These are phyloP conservation scores for Bombylius discolor DNA, from an alignment of 2,888 invertebrate genomes.

Conservation along the genomic window DNA sequence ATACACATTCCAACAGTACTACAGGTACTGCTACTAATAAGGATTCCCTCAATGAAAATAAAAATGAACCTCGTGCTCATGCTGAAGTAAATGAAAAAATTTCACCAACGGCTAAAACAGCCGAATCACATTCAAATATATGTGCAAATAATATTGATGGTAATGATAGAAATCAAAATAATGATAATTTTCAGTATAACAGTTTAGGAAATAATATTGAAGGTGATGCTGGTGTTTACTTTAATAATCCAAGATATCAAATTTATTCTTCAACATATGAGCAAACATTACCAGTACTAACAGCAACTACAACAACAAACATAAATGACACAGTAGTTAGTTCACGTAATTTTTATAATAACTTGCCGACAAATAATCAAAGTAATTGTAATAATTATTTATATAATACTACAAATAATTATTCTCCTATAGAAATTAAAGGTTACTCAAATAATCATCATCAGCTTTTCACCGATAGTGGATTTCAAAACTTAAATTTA, in stretches of 20 bases:
- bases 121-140: not conserved
- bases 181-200: not conserved
- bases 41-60: not conserved
- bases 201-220: not conserved
- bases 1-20: not conserved
- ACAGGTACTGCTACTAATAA: not conserved
- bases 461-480: not conserved
- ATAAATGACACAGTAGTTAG: not conserved
- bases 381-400: not conserved
- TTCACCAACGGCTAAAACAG: not conserved
- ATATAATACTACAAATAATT: not conserved
- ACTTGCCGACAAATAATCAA: not conserved
- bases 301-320: not conserved
- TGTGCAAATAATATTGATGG: not conserved
- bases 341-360: not conserved
- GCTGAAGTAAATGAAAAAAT: not conserved
- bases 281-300: no score
- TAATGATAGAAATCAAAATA: not conserved
- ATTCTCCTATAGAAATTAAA: not conserved
- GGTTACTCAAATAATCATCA: not conserved
- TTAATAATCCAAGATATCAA: no score
- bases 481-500: conserved; percentile 27
- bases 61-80: not conserved
- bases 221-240: no score
- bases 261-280: no score